These are phyloP conservation scores for Pardosa pseudoannulata DNA, from an alignment of 2,888 invertebrate species.

Conservation along the genomic window DNA sequence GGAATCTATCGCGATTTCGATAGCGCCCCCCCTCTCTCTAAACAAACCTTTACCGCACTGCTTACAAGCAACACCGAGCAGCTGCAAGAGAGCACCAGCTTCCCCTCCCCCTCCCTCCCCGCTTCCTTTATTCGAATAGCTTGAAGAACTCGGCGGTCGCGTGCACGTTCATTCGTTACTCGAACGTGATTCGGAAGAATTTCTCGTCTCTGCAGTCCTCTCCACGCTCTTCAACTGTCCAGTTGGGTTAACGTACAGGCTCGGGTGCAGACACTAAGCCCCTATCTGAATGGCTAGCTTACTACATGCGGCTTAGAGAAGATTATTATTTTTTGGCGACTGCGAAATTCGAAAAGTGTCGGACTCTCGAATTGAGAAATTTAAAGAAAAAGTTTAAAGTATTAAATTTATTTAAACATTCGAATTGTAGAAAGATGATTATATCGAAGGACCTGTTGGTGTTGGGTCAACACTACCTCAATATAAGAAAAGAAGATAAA, in stretches of 20 bases:
- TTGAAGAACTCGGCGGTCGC: slow-evolving; percentile 32
- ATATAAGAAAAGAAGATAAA: slow-evolving; percentile 24
- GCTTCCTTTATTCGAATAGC: slow-evolving; percentile 23
- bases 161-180: slow-evolving; percentile 48
- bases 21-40: too few relatives aligned
- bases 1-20: too few relatives aligned
- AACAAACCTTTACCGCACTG: not conserved
- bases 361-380: too few relatives aligned
- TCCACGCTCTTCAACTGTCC: not conserved
- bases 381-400: too few relatives aligned
- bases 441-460: slow-evolving; percentile 60
- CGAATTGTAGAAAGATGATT: too few relatives aligned
- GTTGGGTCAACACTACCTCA: slow-evolving; percentile 56
- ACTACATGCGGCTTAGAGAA: too few relatives aligned
- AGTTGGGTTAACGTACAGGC: not conserved
- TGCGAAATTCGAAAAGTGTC: too few relatives aligned
- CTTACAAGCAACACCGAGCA: slow-evolving; percentile 16
- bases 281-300: not conserved
- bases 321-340: too few relatives aligned
- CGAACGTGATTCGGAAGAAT: slow-evolving; percentile 24
- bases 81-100: slow-evolving; percentile 32
- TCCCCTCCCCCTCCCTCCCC: not conserved
- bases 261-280: not conserved
- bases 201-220: not conserved
- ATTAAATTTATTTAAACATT: too few relatives aligned